phyloP scores from a whole-genome alignment of 2,113 vertebrate species.

The Vulpes ferrilata region DNA sequence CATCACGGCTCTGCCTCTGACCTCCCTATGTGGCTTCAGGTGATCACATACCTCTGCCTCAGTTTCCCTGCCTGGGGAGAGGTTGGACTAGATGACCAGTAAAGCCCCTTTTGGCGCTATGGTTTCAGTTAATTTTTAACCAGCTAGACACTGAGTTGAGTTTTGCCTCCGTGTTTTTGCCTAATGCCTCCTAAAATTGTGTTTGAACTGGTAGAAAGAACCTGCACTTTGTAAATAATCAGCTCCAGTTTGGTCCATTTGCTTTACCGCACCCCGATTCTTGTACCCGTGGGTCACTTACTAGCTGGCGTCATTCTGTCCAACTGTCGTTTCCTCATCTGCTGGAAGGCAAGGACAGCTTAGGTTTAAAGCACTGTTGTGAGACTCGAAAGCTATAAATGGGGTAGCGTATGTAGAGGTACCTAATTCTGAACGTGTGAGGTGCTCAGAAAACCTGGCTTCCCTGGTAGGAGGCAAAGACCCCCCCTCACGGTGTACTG shows the following conservation, averaged over 20 bases:
- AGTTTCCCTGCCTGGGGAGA: not conserved
- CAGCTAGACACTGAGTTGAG: not conserved
- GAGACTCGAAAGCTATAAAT: not conserved
- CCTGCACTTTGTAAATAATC: not conserved
- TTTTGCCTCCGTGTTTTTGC: not conserved
- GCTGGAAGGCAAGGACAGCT: slow-evolving; percentile 6
- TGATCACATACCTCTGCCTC: not conserved
- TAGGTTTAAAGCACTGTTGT: not conserved
- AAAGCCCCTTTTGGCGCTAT: not conserved
- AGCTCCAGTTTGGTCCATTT: not conserved
- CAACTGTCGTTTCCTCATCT: not conserved
- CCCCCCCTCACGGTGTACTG: not conserved
- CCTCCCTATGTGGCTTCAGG: not conserved
- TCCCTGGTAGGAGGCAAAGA: not conserved
- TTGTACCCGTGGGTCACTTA: not conserved
- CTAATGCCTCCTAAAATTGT: not conserved
- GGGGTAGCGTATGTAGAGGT: not conserved
- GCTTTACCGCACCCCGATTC: not conserved
- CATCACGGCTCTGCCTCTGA: not conserved
- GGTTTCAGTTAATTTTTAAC: not conserved
- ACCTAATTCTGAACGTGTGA: slow-evolving; percentile 21
- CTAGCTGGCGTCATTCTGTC: not conserved
- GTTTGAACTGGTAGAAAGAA: not conserved
- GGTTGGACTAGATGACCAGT: not conserved
- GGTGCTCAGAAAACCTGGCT: not conserved